Conservation (phyloP, 2,888 invertebrate genomes). For the Troides aeacus region DNA sequence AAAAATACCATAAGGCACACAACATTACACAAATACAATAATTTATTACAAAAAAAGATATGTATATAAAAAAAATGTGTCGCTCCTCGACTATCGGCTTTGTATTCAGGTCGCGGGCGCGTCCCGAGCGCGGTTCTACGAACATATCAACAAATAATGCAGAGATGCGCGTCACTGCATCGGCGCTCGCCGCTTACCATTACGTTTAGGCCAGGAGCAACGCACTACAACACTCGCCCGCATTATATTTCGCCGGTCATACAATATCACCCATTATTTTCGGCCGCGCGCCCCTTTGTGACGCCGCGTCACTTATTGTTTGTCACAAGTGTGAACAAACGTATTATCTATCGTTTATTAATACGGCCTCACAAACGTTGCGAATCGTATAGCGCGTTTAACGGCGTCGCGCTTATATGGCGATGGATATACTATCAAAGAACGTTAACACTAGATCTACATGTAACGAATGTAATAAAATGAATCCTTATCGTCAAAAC, state of each 20-base stretch:
- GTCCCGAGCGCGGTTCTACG: conserved; percentile 50
- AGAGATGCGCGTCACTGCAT: conserved; percentile 50
- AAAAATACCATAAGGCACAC: not conserved
- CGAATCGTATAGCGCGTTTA: conserved; percentile 16
- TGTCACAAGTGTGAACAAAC: conserved; percentile 33
- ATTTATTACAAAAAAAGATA: too few relatives aligned
- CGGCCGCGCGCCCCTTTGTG: conserved; percentile 9
- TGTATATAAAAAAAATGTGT: not conserved
- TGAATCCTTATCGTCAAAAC: not conserved
- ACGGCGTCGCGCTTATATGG: conserved; percentile 12
- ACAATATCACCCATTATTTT: conserved; percentile 26
- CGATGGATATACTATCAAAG: conserved; percentile 6
- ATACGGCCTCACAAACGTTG: conserved; percentile 7
- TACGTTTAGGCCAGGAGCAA: conserved; percentile 43
- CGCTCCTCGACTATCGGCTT: conserved; percentile 23
- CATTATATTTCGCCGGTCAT: conserved; percentile 31
- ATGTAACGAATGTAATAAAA: not conserved
- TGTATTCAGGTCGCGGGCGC: conserved; percentile 33
- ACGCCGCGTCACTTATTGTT: conserved; percentile 28
- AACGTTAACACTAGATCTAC: not conserved
- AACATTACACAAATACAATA: too few relatives aligned
- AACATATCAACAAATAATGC: conserved; percentile 53
- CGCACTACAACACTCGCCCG: conserved; percentile 35
- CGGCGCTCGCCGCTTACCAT: conserved; percentile 37
- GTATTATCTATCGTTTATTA: conserved; percentile 13